phyloP scores from a whole-genome alignment of 2,888 invertebrate genomes.

The Pachymerium ferrugineum region DNA sequence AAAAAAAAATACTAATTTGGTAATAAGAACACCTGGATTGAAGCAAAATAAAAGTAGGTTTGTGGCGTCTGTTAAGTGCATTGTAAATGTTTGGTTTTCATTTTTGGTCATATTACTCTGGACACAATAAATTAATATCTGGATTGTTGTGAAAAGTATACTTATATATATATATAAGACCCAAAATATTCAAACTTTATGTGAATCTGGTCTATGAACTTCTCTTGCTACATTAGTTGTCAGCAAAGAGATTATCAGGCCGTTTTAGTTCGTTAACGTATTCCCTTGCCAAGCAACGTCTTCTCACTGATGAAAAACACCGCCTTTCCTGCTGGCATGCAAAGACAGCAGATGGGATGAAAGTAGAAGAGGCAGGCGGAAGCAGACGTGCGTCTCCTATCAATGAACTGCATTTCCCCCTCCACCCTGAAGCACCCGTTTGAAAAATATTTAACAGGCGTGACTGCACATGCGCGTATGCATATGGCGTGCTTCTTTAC shows the following conservation, averaged over 20 bases:
- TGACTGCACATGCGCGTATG: slow-evolving; percentile 7
- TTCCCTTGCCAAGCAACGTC: neutral
- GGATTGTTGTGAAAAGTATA: neutral
- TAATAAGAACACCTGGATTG: too few species aligned
- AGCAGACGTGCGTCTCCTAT: slow-evolving; percentile 13
- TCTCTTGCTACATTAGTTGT: neutral
- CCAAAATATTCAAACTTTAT: neutral
- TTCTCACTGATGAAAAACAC: neutral
- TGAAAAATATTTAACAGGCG: slow-evolving; percentile 3
- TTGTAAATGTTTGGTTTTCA: too few species aligned
- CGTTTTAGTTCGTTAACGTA: slow-evolving; percentile 5
- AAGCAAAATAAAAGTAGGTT: too few species aligned
- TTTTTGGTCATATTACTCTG: too few species aligned
- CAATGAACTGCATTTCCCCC: slow-evolving; percentile 1
- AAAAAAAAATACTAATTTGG: too few species aligned
- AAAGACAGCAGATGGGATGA: slow-evolving; percentile 11
- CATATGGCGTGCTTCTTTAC: slow-evolving; percentile 21
- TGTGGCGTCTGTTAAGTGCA: too few species aligned
- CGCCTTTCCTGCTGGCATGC: slow-evolving; percentile 6
- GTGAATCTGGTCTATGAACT: neutral
- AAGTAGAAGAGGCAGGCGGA: slow-evolving; percentile 18
- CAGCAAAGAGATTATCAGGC: slow-evolving; percentile 15
- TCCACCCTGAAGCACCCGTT: neutral
- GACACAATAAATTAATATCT: neutral
- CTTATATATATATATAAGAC: neutral